Evolutionary conservation across 2,113 vertebrate species (phyloP), one percentile per base, ranked within the genome.

Genomic region (Picathartes gymnocephalus): DNA sequence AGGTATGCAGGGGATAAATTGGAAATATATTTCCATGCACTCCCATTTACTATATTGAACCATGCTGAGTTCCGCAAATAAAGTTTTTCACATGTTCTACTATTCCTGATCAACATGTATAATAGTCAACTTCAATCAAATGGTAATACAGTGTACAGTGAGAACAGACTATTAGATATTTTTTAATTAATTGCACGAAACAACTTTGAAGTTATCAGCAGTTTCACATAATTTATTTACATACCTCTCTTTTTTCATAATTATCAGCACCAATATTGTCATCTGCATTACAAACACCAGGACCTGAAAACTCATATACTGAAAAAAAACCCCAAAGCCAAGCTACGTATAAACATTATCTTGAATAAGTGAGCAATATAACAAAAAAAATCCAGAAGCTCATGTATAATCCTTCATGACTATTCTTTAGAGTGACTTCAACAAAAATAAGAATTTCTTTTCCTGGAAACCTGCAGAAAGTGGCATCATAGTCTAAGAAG

Each of bases 191-290:
- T 51, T 78, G 11, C n/a, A 82, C 18, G 15, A 73, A 79, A 72
- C 11, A 50, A 33, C 13, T 64, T 64, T 37, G 8, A 78, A 66
- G 44, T 58, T 33, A 58, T 78, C 28, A 70, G 21, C 23, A 86
- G 30, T 27, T 27, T 71, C 19, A 58, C 23, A 61, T 27, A 54
- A 76, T 42, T 81, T 81, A 65, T 56, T 66, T 92, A 79, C 84
- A 45, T 96, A 93, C 58, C 85, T 95, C 79, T 92, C 62, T 79
- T 96, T 95, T 61, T 86, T 93, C 44, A 22, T 4, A 8, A 96
- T 74, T 77, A 96, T 39, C 33, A 97, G 37, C 35, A 81, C 24
- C 30, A 35, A 60, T 57, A 95, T 30, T 71, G 66, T 11, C 72
- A 82, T 15, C 40, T 95, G 90, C 10, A 18, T 39, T 76, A 72